A percentile compares a stretch with the other conserved stretches of the same genome.
These are phyloP conservation scores for Parnassius orleans DNA, from an alignment of 2,888 invertebrate species.

Conservation along the genomic window DNA sequence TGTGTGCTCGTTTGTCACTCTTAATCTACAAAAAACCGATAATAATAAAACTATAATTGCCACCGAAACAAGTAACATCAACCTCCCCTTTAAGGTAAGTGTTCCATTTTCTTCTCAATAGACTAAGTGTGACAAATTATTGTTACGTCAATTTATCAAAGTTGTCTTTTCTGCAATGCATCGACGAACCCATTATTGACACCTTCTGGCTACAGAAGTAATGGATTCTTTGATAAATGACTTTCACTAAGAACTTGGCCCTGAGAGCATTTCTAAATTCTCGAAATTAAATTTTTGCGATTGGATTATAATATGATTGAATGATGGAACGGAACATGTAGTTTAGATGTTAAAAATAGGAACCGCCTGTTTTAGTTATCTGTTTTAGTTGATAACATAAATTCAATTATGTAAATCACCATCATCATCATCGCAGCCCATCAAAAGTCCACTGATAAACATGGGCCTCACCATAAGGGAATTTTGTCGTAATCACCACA, in stretches of 20 bases:
- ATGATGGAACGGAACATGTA: not conserved
- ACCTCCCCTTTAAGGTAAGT: not conserved
- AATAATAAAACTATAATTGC: too few species aligned
- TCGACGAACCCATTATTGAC: conserved; percentile 15
- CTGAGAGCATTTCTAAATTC: not conserved
- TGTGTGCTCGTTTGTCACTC: too few species aligned
- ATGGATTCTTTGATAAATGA: conserved; percentile 25
- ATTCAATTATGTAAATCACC: too few species aligned
- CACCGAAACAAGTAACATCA: too few species aligned
- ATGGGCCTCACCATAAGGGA: too few species aligned
- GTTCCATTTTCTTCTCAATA: not conserved
- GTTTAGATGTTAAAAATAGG: too few species aligned
- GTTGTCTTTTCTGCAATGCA: conserved; percentile 11
- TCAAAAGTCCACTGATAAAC: too few species aligned
- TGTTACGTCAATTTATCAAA: conserved; percentile 13
- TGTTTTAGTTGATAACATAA: too few species aligned
- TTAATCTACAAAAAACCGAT: too few species aligned
- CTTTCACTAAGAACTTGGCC: conserved; percentile 12
- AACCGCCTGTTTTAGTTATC: too few species aligned
- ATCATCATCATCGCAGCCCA: too few species aligned
- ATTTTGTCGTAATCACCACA: too few species aligned
- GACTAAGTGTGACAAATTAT: conserved; percentile 18
- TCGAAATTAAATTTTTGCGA: conserved; percentile 20
- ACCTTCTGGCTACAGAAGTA: conserved; percentile 8
- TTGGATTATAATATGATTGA: conserved; percentile 5